A percentile compares a stretch with the other conserved stretches of the same genome.
Evolutionary conservation across 1,140 invertebrate genomes (phyloP).

Genomic region (Drosophila kepulauana): DNA sequence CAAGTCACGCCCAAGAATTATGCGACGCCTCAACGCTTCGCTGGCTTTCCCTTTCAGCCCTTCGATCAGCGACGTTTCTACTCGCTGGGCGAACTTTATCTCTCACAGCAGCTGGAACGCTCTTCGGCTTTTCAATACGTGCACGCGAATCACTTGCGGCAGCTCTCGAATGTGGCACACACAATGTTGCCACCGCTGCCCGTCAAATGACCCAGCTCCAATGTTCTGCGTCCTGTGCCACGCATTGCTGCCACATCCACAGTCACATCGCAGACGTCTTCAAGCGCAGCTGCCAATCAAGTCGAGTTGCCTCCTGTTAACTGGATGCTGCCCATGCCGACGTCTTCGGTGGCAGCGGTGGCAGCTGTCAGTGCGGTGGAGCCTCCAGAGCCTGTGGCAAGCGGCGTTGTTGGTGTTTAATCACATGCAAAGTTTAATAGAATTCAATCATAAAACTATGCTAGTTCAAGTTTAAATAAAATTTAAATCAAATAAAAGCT

Average conservation of each 20-base stretch:
- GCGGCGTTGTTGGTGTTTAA: conserved; percentile 56
- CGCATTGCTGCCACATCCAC: conserved; percentile 69
- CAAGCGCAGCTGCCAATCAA: neutral
- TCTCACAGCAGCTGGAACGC: conserved; percentile 78
- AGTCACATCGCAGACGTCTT: conserved; percentile 1
- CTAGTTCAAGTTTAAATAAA: conserved; percentile 42
- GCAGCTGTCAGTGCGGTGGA: neutral
- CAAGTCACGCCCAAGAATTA: conserved; percentile 50
- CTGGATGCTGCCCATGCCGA: conserved; percentile 57
- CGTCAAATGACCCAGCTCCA: conserved; percentile 82
- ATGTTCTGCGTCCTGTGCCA: conserved; percentile 79
- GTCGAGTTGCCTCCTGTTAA: conserved; percentile 45
- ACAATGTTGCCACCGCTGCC: conserved; percentile 71
- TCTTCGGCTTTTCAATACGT: conserved; percentile 84
- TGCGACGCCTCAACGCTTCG: conserved; percentile 51
- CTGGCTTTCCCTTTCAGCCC: conserved; percentile 64
- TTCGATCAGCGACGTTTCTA: conserved; percentile 82
- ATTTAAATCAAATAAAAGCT: neutral
- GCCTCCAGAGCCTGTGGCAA: conserved; percentile 1
- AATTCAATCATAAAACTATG: conserved; percentile 45
- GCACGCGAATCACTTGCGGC: conserved; percentile 75
- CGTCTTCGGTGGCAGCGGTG: conserved; percentile 2
- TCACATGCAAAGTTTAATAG: conserved; percentile 40
- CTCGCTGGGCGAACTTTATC: conserved; percentile 76
- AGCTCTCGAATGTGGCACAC: conserved; percentile 67